These are phyloP conservation scores for Lucifuga dentata DNA, from an alignment of 2,113 vertebrate genomes.

Conservation along the genomic window DNA sequence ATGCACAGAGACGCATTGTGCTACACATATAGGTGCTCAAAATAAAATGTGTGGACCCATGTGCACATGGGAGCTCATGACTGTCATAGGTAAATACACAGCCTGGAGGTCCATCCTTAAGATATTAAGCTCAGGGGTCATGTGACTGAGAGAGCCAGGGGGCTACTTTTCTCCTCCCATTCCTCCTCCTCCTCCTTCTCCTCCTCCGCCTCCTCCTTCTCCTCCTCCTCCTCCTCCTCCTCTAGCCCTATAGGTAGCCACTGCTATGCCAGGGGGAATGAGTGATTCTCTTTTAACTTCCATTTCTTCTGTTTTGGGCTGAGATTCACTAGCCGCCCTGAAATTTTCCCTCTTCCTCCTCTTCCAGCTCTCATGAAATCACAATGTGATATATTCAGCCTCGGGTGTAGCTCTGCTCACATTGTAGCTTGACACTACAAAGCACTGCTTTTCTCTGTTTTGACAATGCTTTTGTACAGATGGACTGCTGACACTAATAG, in stretches of 20 bases:
- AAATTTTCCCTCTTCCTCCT: slow-evolving; percentile 57
- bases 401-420: slow-evolving; percentile 80
- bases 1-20: neutral
- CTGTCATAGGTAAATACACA: slow-evolving; percentile 66
- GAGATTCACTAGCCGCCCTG: slow-evolving; percentile 57
- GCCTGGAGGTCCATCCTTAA: slow-evolving; percentile 73
- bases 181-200: too few species aligned
- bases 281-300: slow-evolving; percentile 77
- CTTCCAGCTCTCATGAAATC: slow-evolving; percentile 81
- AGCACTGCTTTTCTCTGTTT: slow-evolving; percentile 67
- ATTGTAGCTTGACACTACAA: slow-evolving; percentile 78
- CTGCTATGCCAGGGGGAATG: slow-evolving; percentile 71
- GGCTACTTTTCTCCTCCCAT: slow-evolving; percentile 51
- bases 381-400: slow-evolving; percentile 83
- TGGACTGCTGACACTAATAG: slow-evolving; percentile 56
- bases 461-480: slow-evolving; percentile 57
- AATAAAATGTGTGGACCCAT: slow-evolving; percentile 14
- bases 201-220: neutral
- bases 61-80: slow-evolving; percentile 21
- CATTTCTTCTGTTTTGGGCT: slow-evolving; percentile 70
- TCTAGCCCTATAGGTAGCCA: slow-evolving; percentile 72
- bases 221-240: slow-evolving; percentile 35
- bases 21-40: slow-evolving; percentile 9
- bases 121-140: slow-evolving; percentile 64
- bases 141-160: slow-evolving; percentile 62